phyloP scores from a whole-genome alignment of 2,888 invertebrate species.

The Pemphredon lugubris region DNA sequence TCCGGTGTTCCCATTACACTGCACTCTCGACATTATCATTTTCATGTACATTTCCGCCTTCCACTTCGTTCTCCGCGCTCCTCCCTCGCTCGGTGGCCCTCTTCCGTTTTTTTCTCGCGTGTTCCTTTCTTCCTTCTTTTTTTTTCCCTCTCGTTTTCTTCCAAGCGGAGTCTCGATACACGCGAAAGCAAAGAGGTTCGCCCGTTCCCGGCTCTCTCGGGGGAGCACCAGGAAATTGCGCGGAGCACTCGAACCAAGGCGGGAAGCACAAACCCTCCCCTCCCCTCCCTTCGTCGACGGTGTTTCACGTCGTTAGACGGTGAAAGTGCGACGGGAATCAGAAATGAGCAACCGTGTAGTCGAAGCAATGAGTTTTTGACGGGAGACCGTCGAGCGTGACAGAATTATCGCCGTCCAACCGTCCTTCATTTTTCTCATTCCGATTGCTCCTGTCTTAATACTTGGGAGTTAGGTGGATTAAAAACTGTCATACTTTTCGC shows the following conservation, averaged over 20 bases:
- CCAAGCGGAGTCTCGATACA: constrained; percentile 22
- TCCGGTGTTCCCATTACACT: constrained; percentile 23
- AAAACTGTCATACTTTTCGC: too few species aligned
- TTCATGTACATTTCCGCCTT: constrained; percentile 48
- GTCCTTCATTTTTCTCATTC: too few species aligned
- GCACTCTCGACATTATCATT: constrained; percentile 41
- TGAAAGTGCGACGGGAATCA: constrained; percentile 54
- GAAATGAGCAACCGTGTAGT: constrained; percentile 37
- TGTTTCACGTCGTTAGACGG: constrained; percentile 51
- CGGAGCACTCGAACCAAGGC: constrained; percentile 37
- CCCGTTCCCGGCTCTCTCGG: constrained; percentile 16
- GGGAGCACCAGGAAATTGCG: constrained; percentile 49
- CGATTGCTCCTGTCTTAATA: too few species aligned
- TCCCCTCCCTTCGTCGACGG: constrained; percentile 16
- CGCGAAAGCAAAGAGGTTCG: constrained; percentile 5
- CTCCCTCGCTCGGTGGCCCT: not conserved
- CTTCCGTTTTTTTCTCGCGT: not conserved
- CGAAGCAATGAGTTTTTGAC: constrained; percentile 7
- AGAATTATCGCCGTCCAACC: too few species aligned
- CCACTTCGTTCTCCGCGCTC: not conserved
- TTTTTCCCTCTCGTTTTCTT: not conserved
- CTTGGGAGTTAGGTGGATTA: too few species aligned
- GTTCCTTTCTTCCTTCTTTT: not conserved
- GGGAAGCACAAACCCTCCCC: constrained; percentile 21
- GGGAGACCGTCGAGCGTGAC: too few species aligned